phyloP scores from a whole-genome alignment of 2,888 invertebrate species.

The Rhogogaster chlorosoma region DNA sequence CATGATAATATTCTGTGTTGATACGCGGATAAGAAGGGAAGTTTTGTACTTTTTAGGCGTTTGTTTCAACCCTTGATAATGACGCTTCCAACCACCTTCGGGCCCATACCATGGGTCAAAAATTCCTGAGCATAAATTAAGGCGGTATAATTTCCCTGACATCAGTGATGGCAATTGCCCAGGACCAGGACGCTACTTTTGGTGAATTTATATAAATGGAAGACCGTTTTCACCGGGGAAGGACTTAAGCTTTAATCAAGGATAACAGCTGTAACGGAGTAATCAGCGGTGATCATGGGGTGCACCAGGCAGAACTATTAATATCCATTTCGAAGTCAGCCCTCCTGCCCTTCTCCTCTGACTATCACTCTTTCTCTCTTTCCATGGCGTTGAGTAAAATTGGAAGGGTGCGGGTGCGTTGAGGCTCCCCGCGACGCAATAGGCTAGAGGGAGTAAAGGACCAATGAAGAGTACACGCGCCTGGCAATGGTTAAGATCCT shows the following conservation, averaged over 20 bases:
- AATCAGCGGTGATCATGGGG: conserved; percentile 72
- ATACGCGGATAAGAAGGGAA: neutral
- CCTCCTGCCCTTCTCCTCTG: conserved; percentile 54
- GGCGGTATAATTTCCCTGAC: conserved; percentile 53
- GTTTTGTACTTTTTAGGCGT: neutral
- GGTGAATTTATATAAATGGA: conserved; percentile 64
- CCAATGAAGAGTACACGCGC: conserved; percentile 44
- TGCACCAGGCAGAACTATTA: conserved; percentile 69
- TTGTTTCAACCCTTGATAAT: conserved; percentile 11
- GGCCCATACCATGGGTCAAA: conserved; percentile 39
- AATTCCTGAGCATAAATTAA: neutral
- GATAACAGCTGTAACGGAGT: conserved; percentile 72
- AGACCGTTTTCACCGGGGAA: conserved; percentile 48
- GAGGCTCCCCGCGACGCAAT: conserved; percentile 39
- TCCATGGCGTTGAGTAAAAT: conserved; percentile 33
- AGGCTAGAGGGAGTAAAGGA: conserved; percentile 10
- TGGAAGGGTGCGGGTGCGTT: conserved; percentile 48
- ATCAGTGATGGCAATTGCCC: conserved; percentile 52
- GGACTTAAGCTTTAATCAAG: conserved; percentile 68
- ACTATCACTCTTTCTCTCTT: conserved; percentile 55
- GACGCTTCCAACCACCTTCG: conserved; percentile 13
- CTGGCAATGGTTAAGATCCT: conserved; percentile 27
- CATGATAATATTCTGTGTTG: conserved; percentile 21
- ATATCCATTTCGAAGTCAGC: conserved; percentile 70
- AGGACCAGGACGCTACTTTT: conserved; percentile 61